Conservation (phyloP, 2,888 invertebrate species). For the Mactromeris polynyma region DNA sequence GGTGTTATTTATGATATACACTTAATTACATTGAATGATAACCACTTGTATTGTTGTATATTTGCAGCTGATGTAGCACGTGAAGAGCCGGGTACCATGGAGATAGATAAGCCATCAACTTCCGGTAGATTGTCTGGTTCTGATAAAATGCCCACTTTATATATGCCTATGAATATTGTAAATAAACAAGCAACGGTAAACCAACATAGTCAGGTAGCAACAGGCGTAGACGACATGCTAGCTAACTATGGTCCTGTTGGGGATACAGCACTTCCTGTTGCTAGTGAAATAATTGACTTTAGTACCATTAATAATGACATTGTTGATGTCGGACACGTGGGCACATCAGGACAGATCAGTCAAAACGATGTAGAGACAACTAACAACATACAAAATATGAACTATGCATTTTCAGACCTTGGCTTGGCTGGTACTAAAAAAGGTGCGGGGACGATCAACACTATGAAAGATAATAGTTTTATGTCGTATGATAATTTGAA, state of each 20-base stretch:
- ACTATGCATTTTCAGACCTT: constrained; percentile 10
- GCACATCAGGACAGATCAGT: background rate
- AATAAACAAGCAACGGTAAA: background rate
- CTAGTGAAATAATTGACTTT: constrained; percentile 28
- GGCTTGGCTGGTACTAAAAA: constrained; percentile 10
- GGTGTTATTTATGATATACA: too few species aligned
- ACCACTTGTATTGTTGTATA: background rate
- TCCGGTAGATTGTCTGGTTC: background rate
- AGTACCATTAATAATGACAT: background rate
- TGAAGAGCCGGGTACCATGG: background rate
- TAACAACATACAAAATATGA: background rate
- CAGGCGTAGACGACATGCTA: background rate
- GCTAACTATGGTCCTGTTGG: background rate
- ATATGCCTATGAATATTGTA: background rate
- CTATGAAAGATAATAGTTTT: background rate
- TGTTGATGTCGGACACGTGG: too few species aligned
- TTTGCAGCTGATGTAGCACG: background rate
- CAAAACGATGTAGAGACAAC: background rate
- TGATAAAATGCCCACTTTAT: background rate
- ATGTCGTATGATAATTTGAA: background rate
- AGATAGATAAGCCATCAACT: background rate
- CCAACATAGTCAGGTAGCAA: background rate
- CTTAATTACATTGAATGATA: too few species aligned
- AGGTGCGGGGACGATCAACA: background rate
- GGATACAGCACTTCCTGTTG: background rate